phyloP scores from a whole-genome alignment of 2,888 invertebrate species.

The Mycogona germanica region DNA sequence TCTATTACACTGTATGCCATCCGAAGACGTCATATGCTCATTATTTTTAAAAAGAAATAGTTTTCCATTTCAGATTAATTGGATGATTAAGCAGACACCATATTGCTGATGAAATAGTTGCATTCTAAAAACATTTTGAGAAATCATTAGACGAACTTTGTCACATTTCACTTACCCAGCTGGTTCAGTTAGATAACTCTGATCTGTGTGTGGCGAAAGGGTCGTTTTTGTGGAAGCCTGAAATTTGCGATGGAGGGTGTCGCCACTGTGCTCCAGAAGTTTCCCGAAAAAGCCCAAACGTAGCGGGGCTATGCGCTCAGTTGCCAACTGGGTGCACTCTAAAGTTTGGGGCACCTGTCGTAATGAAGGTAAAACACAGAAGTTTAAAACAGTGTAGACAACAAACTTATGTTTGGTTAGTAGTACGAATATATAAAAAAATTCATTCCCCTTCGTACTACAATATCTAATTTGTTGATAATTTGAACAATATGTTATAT shows the following conservation, averaged over 20 bases:
- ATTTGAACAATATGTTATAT: not conserved
- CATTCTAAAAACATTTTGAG: too few relatives aligned
- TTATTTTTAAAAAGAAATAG: too few relatives aligned
- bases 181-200: constrained; percentile 15
- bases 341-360: not conserved
- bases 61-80: too few relatives aligned
- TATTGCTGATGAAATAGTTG: too few relatives aligned
- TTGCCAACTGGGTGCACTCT: not conserved
- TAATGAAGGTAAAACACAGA: not conserved
- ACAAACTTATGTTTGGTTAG: too few relatives aligned
- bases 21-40: too few relatives aligned
- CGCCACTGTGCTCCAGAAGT: constrained; percentile 1
- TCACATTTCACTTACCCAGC: constrained; percentile 13
- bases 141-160: too few relatives aligned
- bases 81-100: too few relatives aligned
- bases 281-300: constrained; percentile 14
- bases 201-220: constrained; percentile 11
- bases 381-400: not conserved
- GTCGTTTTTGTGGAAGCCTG: not conserved
- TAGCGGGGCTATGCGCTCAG: constrained; percentile 12
- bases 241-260: constrained; percentile 9
- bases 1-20: too few relatives aligned
- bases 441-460: too few relatives aligned
- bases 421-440: too few relatives aligned
- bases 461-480: too few relatives aligned